Base-by-base conservation (phyloP, 2,888 invertebrate species). In the Argyresthia goedartella region DNA sequence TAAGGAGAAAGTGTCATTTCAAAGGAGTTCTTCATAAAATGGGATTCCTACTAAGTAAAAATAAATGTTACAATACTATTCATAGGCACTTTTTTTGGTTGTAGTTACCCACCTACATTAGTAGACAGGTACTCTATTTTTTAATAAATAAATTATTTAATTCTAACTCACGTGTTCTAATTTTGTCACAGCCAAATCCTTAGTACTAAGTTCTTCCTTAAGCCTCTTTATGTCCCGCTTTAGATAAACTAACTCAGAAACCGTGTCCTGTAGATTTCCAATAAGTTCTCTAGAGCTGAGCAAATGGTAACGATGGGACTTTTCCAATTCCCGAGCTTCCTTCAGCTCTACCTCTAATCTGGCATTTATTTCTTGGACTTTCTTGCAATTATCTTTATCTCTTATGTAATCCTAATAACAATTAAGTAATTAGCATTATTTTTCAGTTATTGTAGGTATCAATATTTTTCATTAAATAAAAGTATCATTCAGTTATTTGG, bases 201-300 rank as follows among this genome's bases (percentile, higher is more conserved):
- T 81, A 1, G 63, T 58, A 52, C 58, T 44, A 50, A 81, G 61
- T 59, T 78, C 78, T 9, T 82, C 82, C 55, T 73, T 76, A 13
- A 81, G 60, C 57, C 73, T 80, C 58, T 81, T 84, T 0, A 71
- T 59, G 54, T 85, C 81, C 42, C 79, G 69, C 63, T 82, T 86
- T 8, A 85, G 64, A 62, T 82, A 77, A 39, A 84, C 76, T 14
- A 86, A 62, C 44, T 81, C 79, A 0, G 86, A 81, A 9, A 85
- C 76, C 4, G 82, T 85, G 53, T 86, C 81, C 58, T 86, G 86
- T 1, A 86, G 66, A 55, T 77, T 81, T 9, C 66, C 79, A 41
- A 86, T 81, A 79, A 86, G 85, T 68, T 85, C 84, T 25, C 84
- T 71, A 16, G 82, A 80, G 10, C 71, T 70, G 51, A 75, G 59